These are phyloP conservation scores for Sipha flava DNA, from an alignment of 1,140 invertebrate genomes.

Conservation along the genomic window DNA sequence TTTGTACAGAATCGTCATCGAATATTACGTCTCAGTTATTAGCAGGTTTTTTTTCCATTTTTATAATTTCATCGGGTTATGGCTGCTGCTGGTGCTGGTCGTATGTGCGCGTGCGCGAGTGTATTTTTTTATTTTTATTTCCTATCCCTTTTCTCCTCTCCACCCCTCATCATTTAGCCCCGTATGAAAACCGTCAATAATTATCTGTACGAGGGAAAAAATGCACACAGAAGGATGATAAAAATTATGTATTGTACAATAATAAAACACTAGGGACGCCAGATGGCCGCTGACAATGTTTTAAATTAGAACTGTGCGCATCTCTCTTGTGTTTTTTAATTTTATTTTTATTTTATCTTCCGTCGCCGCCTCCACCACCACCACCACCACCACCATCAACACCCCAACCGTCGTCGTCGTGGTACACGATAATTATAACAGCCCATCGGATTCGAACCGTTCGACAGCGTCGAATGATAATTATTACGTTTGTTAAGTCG, in stretches of 20 bases:
- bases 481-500: neutral
- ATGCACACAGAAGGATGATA: neutral
- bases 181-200: conserved; percentile 18
- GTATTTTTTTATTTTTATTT: neutral
- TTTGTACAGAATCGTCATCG: too few relatives aligned
- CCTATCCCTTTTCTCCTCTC: neutral
- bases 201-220: neutral
- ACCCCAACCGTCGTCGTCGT: too few relatives aligned
- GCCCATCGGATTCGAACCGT: neutral
- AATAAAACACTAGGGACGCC: conserved; percentile 32
- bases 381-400: too few relatives aligned
- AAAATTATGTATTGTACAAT: conserved; percentile 31
- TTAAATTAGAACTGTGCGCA: conserved; percentile 23
- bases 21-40: neutral
- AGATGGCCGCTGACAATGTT: conserved; percentile 31
- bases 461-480: neutral
- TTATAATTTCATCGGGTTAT: neutral
- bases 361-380: too few relatives aligned
- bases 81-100: neutral
- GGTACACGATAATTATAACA: neutral
- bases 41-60: neutral
- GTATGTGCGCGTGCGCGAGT: too few relatives aligned
- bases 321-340: neutral
- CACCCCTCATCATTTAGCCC: neutral
- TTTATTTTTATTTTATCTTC: conserved; percentile 5